A percentile compares a stretch with the other conserved stretches of the same genome.
These are phyloP conservation scores for Pemphredon lugubris DNA, from an alignment of 2,888 invertebrate species.

Conservation along the genomic window DNA sequence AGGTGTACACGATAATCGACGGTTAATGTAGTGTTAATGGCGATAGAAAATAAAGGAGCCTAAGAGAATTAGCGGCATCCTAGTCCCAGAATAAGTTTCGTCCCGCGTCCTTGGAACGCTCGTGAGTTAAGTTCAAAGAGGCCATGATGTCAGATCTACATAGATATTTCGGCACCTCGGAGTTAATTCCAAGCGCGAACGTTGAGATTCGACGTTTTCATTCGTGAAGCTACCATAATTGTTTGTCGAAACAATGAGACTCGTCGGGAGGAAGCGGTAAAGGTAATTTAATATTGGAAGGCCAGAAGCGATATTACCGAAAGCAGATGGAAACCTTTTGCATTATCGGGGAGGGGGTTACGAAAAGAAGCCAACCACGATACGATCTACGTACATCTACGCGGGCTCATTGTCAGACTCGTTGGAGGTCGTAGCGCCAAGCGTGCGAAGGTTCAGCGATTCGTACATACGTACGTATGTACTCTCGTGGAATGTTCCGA, in stretches of 20 bases:
- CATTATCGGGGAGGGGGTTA: conserved; percentile 48
- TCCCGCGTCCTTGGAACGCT: neutral
- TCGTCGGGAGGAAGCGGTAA: neutral
- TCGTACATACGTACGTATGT: no score
- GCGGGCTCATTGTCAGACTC: conserved; percentile 49
- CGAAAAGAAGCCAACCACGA: conserved; percentile 48
- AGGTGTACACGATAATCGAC: no score
- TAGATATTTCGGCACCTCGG: conserved; percentile 31
- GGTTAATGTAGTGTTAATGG: no score
- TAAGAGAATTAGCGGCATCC: no score
- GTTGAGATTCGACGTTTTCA: conserved; percentile 22
- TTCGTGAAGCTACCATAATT: conserved; percentile 24
- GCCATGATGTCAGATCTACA: no score
- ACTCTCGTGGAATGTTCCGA: neutral
- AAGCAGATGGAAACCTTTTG: conserved; percentile 38
- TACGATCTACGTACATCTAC: conserved; percentile 43
- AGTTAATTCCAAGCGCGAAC: conserved; percentile 26
- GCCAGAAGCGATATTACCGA: conserved; percentile 42
- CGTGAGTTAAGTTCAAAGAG: no score
- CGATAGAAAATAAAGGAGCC: no score
- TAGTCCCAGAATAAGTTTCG: neutral
- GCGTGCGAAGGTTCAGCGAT: conserved; percentile 36
- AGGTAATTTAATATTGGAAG: conserved; percentile 44
- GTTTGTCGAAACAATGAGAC: conserved; percentile 38
- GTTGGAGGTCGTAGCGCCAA: conserved; percentile 36